Evolutionary conservation across 2,888 invertebrate species (phyloP).

Genomic region (Aleiodes testaceus): DNA sequence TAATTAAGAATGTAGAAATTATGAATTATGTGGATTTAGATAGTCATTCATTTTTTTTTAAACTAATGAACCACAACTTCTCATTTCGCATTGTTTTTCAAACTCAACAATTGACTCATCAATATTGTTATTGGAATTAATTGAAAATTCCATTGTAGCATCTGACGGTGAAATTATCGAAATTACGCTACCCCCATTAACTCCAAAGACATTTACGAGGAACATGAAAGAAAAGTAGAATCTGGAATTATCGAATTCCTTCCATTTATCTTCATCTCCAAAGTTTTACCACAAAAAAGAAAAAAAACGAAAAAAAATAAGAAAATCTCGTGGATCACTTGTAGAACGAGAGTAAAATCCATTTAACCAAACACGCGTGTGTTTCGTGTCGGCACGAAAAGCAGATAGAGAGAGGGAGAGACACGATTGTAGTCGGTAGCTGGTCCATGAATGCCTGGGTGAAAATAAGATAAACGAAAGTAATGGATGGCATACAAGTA

Average conservation of each 20-base stretch:
- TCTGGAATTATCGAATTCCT: constrained; percentile 3
- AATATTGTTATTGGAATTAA: too few species aligned
- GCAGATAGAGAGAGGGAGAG: constrained; percentile 11
- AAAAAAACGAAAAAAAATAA: constrained; percentile 13
- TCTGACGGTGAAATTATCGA: too few species aligned
- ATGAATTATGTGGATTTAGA: neutral
- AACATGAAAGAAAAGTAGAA: neutral
- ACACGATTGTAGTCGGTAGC: constrained; percentile 40
- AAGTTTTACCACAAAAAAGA: neutral
- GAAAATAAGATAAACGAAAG: constrained; percentile 45
- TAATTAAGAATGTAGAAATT: constrained; percentile 15
- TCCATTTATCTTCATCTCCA: constrained; percentile 7
- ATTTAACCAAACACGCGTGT: constrained; percentile 29
- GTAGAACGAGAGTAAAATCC: constrained; percentile 30
- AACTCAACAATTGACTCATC: too few species aligned
- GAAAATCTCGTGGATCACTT: constrained; percentile 23
- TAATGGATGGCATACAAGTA: constrained; percentile 36
- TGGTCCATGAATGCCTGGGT: constrained; percentile 38
- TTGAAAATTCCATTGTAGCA: too few species aligned
- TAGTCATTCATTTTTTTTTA: neutral
- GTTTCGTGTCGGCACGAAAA: constrained; percentile 24
- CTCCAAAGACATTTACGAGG: too few species aligned
- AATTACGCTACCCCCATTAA: too few species aligned
- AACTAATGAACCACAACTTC: constrained; percentile 7
- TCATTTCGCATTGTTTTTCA: neutral